Evolutionary conservation across 2,888 invertebrate genomes (phyloP), one percentile per base, ranked within the genome.

Genomic region (Drosophila maculinotata): DNA sequence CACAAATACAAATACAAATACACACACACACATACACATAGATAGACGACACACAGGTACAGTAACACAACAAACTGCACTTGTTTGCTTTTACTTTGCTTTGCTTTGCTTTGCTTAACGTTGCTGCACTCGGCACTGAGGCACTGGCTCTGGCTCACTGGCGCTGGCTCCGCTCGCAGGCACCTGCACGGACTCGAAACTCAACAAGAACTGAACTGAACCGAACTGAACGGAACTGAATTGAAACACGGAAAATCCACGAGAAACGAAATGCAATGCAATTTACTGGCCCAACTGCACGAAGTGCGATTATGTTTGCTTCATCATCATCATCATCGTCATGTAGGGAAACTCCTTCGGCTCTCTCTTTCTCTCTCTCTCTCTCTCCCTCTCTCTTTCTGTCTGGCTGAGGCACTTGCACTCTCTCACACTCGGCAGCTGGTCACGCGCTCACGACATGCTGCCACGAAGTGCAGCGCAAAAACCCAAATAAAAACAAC

Each of bases 161-260:
- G 33, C 42, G 25, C 42, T 62, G 38, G 52, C 51, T 68, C 74
- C 63, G 72, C 64, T 65, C 62, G 68, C 69, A 66, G 41, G 76
- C 77, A 85, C 87, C 88, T 85, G 87, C 76, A 78, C 79, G 81
- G 89, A 86, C 79, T 83, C 86, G 79, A 83, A 79, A 87, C 77
- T 88, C 82, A 83, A 88, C 77, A 84, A 82, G 82, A 86, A 90
- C 89, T 90, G 79, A 89, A 79, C 25, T 17, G 48, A 28, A n/a
- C n/a, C n/a, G n/a, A n/a, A n/a, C n/a, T n/a, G n/a, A n/a, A n/a
- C n/a, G n/a, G n/a, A n/a, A 48, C 35, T n/a, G 30, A 63, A 35
- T 20, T 17, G 30, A 36, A 59, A 31, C 17, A 54, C 28, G 12
- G 12, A 49, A 58, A n/a, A 28, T 48, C 12, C 42, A 42, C 58